Percentiles rank a stretch among this genome's conserved stretches.
Conservation (phyloP, 2,113 vertebrate genomes). For the Symphodus melops region DNA sequence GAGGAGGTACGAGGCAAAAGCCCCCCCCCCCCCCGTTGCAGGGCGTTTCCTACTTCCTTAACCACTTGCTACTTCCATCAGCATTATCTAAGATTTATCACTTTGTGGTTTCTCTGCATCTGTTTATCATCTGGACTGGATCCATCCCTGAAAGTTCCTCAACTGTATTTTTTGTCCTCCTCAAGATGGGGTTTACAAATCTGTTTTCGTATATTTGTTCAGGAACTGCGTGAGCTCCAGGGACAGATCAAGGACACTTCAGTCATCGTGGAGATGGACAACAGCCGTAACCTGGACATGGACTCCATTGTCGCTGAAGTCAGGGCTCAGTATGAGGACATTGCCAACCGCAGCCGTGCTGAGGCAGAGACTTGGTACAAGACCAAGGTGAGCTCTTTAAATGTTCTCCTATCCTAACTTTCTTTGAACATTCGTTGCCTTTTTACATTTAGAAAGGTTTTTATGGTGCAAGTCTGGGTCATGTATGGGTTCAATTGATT, state of each 20-base stretch:
- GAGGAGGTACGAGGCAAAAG: conserved; percentile 85
- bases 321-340: conserved; percentile 86
- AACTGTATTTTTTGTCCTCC: neutral
- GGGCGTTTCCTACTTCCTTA: neutral
- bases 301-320: conserved; percentile 90
- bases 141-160: neutral
- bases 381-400: conserved; percentile 81
- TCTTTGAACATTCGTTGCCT: neutral
- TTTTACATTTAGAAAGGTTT: neutral
- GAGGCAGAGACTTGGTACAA: conserved; percentile 95
- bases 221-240: conserved; percentile 92
- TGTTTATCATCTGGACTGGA: conserved; percentile 15
- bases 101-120: conserved; percentile 31
- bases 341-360: conserved; percentile 89
- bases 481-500: too few relatives aligned
- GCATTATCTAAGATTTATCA: conserved; percentile 7
- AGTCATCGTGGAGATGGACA: conserved; percentile 96
- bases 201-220: conserved; percentile 1
- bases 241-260: conserved; percentile 88
- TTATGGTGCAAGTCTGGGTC: too few relatives aligned
- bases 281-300: conserved; percentile 93
- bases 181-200: neutral
- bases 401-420: neutral
- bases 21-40: neutral
- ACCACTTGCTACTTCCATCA: neutral